These are phyloP conservation scores for Mesembrinibis cayennensis DNA, from an alignment of 2,113 vertebrate genomes.

Conservation along the genomic window DNA sequence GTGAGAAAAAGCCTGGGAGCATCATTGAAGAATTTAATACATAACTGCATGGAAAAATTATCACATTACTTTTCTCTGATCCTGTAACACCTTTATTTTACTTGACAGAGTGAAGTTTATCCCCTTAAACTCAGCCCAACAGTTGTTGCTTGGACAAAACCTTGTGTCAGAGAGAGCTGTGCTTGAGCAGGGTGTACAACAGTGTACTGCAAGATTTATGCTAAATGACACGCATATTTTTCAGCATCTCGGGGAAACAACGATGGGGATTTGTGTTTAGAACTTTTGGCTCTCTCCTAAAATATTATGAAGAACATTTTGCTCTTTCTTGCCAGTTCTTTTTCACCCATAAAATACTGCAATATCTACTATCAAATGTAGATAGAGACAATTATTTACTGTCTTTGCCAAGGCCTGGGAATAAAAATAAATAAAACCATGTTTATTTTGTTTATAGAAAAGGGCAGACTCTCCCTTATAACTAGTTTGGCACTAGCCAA, in stretches of 20 bases:
- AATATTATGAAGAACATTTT: neutral
- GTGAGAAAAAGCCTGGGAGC: neutral
- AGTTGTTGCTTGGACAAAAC: neutral
- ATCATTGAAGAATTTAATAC: neutral
- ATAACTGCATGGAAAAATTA: neutral
- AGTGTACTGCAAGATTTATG: neutral
- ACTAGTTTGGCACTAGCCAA: neutral
- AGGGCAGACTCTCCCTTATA: neutral
- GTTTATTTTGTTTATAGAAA: neutral
- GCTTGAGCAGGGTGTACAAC: neutral
- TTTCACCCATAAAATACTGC: neutral
- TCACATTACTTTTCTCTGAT: neutral
- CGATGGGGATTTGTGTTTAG: neutral
- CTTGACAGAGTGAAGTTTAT: neutral
- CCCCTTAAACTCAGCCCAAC: neutral
- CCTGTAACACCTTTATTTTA: neutral
- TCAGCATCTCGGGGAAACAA: neutral
- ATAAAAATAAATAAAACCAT: neutral
- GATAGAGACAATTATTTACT: neutral
- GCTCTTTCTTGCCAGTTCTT: neutral
- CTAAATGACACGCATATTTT: neutral
- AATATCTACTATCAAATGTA: neutral
- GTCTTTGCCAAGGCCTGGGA: neutral
- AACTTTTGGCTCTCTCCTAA: neutral
- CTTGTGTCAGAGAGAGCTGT: neutral